phyloP scores from a whole-genome alignment of 2,888 invertebrate species.

The Melitaea athalia region DNA sequence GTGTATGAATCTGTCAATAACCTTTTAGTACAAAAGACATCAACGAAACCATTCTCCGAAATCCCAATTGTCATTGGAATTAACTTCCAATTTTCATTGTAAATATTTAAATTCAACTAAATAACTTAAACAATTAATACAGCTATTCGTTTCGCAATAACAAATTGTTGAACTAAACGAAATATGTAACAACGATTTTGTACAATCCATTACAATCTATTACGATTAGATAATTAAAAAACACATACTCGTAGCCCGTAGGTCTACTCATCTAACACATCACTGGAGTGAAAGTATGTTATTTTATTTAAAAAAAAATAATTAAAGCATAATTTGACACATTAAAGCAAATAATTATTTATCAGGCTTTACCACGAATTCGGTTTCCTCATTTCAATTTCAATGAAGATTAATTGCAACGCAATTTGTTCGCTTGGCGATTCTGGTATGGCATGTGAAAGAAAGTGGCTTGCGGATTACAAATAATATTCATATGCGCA shows the following conservation, averaged over 20 bases:
- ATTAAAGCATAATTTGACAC: conserved; percentile 7
- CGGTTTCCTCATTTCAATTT: conserved; percentile 38
- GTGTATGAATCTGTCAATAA: no score
- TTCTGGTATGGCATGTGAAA: conserved; percentile 30
- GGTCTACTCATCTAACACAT: not conserved
- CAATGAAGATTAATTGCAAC: conserved; percentile 38
- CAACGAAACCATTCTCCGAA: conserved; percentile 31
- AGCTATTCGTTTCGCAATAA: no score
- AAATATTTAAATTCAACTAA: no score
- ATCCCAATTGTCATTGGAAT: no score
- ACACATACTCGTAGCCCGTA: no score
- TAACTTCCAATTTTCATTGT: no score
- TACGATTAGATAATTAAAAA: not conserved
- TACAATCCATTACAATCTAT: no score
- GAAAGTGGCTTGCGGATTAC: conserved; percentile 28
- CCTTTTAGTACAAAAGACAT: conserved; percentile 40
- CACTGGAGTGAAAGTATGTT: conserved; percentile 7
- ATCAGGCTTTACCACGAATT: conserved; percentile 30
- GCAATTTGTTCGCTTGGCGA: conserved; percentile 33
- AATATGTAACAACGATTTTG: no score
- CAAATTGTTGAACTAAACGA: no score
- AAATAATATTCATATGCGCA: conserved; percentile 3
- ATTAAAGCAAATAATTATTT: conserved; percentile 25
- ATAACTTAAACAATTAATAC: no score
- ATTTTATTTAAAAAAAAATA: conserved; percentile 6